Percentiles rank a stretch among this genome's conserved stretches.
These are phyloP conservation scores for Centropyge bicolor DNA, from an alignment of 2,797 vertebrate species.

Conservation along the genomic window DNA sequence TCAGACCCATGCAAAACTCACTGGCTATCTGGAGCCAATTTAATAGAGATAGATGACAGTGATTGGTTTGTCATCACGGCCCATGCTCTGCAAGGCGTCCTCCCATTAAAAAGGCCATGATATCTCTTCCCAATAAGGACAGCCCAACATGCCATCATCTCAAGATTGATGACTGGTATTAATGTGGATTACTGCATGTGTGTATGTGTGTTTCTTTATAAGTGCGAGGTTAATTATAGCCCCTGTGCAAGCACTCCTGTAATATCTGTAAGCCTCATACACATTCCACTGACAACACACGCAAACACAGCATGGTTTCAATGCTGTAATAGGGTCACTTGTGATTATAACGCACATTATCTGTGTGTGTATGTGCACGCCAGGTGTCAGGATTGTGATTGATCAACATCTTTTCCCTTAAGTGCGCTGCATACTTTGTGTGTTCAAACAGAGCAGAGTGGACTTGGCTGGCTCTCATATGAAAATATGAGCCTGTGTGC, in stretches of 20 bases:
- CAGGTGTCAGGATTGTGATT: constrained; percentile 35
- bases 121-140: constrained; percentile 59
- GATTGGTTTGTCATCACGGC: constrained; percentile 59
- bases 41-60: constrained; percentile 66
- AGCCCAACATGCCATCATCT: constrained; percentile 43
- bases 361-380: not conserved
- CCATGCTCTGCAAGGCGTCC: constrained; percentile 30
- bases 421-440: constrained; percentile 44
- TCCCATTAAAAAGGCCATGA: constrained; percentile 38
- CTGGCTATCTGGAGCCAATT: constrained; percentile 38
- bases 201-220: constrained; percentile 45
- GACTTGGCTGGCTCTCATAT: constrained; percentile 55
- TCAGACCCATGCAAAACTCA: constrained; percentile 19
- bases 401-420: constrained; percentile 45
- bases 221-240: constrained; percentile 51
- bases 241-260: constrained; percentile 34
- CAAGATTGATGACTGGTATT: constrained; percentile 65
- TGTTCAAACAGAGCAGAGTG: constrained; percentile 53
- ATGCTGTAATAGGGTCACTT: constrained; percentile 14
- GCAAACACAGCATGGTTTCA: constrained; percentile 17
- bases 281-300: constrained; percentile 20
- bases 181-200: constrained; percentile 56
- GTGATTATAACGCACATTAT: constrained; percentile 12
- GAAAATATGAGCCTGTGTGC: constrained; percentile 44
- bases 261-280: constrained; percentile 29